Evolutionary conservation across 2,888 invertebrate species (phyloP), one percentile per base, ranked within the genome.

Genomic region (Prenolepis imparis): DNA sequence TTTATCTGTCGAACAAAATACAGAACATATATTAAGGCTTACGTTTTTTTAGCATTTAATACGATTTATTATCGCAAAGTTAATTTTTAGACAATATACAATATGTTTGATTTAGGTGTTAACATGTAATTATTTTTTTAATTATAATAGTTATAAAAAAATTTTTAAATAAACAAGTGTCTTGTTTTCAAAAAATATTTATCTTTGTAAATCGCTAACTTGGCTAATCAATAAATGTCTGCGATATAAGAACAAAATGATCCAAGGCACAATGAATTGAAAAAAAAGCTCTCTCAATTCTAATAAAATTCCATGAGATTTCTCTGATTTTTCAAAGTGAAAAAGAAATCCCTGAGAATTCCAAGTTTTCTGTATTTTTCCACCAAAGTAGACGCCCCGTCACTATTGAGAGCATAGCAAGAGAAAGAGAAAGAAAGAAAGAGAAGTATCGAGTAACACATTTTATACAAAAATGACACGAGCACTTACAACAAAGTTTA

Each of bases 401-500:
- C n/a, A 36, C 32, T 21, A 36, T 15, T 18, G 12, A 41, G 21
- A 28, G 9, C 9, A n/a, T 11, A 32, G 63, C 44, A 11, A 15
- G 41, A 48, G 48, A 52, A 52, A 52, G 1, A 52, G n/a, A 18
- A 18, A 6, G 6, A 48, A 6, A n/a, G n/a, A 21, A 3, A 57
- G 44, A 6, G 3, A 2, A 59, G 8, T 32, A 55, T 61, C 59
- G 12, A 32, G 57, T 36, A 24, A 63, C 6, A 11, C 4, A 15
- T 52, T 52, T 64, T 3, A 57, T 12, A 52, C 5, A 48, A 66
- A n/a, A 55, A 55, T 64, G 44, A 66, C 18, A 44, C 28, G 11
- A 57, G 12, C 48, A 18, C 57, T 28, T 77, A 63, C 5, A 21
- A 64, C 28, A 77, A 41, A 41, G 18, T 66, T 77, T 21, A 18